Evolutionary conservation across 2,113 vertebrate genomes (phyloP).

Genomic region (Psophia crepitans): DNA sequence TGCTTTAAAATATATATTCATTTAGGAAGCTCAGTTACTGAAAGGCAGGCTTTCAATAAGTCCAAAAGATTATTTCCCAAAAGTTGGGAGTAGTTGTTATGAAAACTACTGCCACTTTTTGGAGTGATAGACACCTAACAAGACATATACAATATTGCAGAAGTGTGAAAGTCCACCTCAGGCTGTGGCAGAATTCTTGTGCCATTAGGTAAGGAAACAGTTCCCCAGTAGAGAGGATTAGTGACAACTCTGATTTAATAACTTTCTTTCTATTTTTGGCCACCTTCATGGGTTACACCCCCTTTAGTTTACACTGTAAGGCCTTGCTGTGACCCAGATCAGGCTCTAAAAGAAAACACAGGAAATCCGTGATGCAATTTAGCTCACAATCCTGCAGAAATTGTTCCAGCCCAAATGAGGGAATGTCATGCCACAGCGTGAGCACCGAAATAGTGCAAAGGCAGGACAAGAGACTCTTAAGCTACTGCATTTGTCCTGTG

Average conservation of each 20-base stretch:
- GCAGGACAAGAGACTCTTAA: background rate
- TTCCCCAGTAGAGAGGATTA: background rate
- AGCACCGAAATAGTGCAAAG: rapidly evolving
- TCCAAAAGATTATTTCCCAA: background rate
- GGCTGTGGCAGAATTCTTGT: background rate
- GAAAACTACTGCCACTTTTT: background rate
- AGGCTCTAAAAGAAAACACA: background rate
- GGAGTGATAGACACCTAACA: background rate
- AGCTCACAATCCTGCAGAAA: background rate
- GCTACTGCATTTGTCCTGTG: background rate
- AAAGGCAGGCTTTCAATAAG: background rate
- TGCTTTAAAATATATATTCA: background rate
- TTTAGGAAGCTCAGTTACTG: background rate
- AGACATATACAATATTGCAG: rapidly evolving
- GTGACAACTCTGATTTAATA: background rate
- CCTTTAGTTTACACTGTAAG: background rate
- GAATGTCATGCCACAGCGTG: rapidly evolving
- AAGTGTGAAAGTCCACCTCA: background rate
- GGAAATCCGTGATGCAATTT: background rate
- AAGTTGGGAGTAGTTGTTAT: background rate
- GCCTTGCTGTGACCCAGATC: background rate
- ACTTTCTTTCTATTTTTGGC: background rate
- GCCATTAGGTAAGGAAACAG: background rate
- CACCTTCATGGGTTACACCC: background rate
- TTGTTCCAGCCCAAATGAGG: background rate